A percentile compares a stretch with the other conserved stretches of the same genome.
Conservation (phyloP, 2,797 vertebrate genomes). For the Odontamblyopus rebecca region DNA sequence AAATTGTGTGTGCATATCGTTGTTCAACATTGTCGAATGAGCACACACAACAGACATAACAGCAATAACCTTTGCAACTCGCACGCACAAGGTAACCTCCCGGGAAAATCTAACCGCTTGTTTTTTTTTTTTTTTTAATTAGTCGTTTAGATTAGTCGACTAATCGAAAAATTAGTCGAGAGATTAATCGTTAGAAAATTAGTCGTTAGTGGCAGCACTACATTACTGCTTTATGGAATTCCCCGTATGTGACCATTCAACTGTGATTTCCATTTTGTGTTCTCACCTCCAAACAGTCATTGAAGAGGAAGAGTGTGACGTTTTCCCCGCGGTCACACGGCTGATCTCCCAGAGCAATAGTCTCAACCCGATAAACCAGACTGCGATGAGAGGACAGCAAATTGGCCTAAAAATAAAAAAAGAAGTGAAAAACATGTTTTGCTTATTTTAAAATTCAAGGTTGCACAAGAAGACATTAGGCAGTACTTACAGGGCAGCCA, state of each 20-base stretch:
- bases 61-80: too few relatives aligned
- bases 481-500: constrained; percentile 91
- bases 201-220: too few relatives aligned
- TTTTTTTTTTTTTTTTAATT: too few relatives aligned
- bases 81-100: too few relatives aligned
- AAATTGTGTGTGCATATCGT: too few relatives aligned
- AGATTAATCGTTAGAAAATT: too few relatives aligned
- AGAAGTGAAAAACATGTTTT: background rate
- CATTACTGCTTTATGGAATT: too few relatives aligned
- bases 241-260: background rate
- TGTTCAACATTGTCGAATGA: too few relatives aligned
- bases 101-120: too few relatives aligned
- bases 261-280: background rate
- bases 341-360: constrained; percentile 88
- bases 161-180: too few relatives aligned
- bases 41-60: too few relatives aligned
- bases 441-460: background rate
- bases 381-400: constrained; percentile 94
- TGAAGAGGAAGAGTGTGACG: constrained; percentile 97
- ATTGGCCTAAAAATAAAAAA: constrained; percentile 83
- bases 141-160: too few relatives aligned
- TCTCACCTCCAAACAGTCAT: constrained; percentile 93
- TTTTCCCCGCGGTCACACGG: constrained; percentile 95
- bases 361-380: constrained; percentile 91
- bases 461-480: background rate